Base-by-base conservation (phyloP, 1,140 invertebrate species). In the Bombus sylvicola region DNA sequence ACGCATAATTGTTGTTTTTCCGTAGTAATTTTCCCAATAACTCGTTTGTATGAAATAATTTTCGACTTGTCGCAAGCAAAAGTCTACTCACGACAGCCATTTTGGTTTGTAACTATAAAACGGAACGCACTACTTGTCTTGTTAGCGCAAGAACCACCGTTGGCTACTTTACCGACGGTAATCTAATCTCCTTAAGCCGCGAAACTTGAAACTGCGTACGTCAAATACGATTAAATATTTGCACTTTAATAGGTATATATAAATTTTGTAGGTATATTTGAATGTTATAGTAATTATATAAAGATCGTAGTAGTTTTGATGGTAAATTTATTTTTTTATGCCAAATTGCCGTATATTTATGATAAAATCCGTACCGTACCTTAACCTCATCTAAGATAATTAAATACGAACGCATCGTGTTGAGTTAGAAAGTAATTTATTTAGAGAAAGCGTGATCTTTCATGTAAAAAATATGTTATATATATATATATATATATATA, bases 71-170 rank as follows among this genome's bases (percentile, higher is more conserved):
- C 9, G 74, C 71, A 62, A 91, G 84, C 25, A 88, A 68, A 57
- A 93, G 76, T 1, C 68, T 89, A 74, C 93, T 94, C 87, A 86
- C 91, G 31, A 77, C 89, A 62, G 87, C 92, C 93, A 94, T 94
- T 64, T 92, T 93, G 64, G 25, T 81, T 68, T 28, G 62, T 74
- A 53, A 37, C 2, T 37, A 25, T n/a, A 1, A 37, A 72, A 82
- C 18, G 37, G 9, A 57, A 4, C 41, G 3, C 3, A 9, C 6
- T 34, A 79, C 22, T 39, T 39, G 31, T 62, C n/a, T n/a, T 12
- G 15, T 1, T n/a, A 53, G 28, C 37, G 18, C 43, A 22, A 41
- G 25, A 41, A 53, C 12, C 47, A 12, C 6, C 10, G 10, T 15
- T 37, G 18, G 6, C 47, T 37, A 15, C 41, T 13, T 85, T 88